Evolutionary conservation across 23 tunicate genomes (phyloP), one percentile per base, ranked within the genome.

Genomic region (Ciona savignyi): DNA sequence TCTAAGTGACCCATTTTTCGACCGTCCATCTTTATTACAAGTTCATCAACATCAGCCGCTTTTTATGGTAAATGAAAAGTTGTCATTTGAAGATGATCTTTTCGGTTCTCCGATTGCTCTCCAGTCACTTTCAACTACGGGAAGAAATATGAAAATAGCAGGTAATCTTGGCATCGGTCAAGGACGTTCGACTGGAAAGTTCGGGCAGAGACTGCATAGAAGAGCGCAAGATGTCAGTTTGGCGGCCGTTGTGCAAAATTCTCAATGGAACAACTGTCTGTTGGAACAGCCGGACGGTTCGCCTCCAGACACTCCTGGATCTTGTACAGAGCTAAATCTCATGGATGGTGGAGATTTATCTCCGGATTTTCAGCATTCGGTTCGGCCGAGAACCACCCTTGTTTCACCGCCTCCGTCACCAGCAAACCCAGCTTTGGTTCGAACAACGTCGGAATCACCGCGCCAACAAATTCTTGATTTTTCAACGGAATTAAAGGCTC

Each of bases 171-270:
- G n/a, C n/a, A n/a, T n/a, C n/a, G n/a, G n/a, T n/a, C n/a, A n/a
- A n/a, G n/a, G n/a, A n/a, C n/a, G n/a, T 4, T 35, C 27, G 19
- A 42, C 31, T 62, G 65, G 30, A 30, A 32, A 27, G 21, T 63
- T 72, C 56, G 62, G 34, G 6, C 35, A 81, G 24, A 51, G 84
- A 27, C 68, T 79, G 77, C 83, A 86, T 42, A 76, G 85, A 62
- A 77, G 76, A 25, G 85, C 81, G 0, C 80, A 78, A 34, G 93
- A 86, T 70, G 93, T 86, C 32, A 86, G 93, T 35, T 67, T 86
- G 1, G 93, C 85, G 1, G n/a, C n/a, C n/a, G n/a, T n/a, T n/a
- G n/a, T n/a, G n/a, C n/a, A n/a, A n/a, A n/a, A n/a, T n/a, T 61
- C 71, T 22, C 77, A 80, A 4, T 80, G 84, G 84, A 63, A 21